Base-by-base conservation (phyloP, 2,113 vertebrate genomes). In the Collichthys lucidus region DNA sequence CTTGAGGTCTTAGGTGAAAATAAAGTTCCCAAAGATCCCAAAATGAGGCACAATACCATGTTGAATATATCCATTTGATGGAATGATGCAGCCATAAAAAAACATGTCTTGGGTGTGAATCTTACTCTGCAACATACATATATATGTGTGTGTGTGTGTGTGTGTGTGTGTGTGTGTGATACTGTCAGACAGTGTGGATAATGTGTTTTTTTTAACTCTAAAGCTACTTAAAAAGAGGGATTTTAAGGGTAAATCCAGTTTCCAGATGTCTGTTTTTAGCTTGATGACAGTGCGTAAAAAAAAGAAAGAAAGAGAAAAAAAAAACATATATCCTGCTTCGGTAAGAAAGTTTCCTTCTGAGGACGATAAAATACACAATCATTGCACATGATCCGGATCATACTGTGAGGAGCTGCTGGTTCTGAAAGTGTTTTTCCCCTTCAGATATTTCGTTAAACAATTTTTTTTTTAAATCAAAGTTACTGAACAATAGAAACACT, bases 21-120 rank as follows among this genome's bases (percentile, higher is more conserved):
- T 0, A 1, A 26, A 46, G 62, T 44, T 55, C 15, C 10, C 20
- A 35, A 55, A 42, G 49, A 60, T 16, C 4, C 5, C 22, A 53
- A 53, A 52, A 24, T 46, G 31, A 61, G 49, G 53, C 9, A 26
- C 14, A 19, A 44, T 11, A 64, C 35, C 20, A 4, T 12, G 26
- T 55, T 4, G 11, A 65, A 50, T 68, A 44, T 75, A 57, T 84
- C 70, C 77, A 75, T 70, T 12, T 40, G 55, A 72, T 77, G 72
- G 83, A 66, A 56, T 1, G 26, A 66, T 26, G 35, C 77, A 65
- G 64, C 53, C 66, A 22, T 35, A n/a, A 14, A 42, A 53, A 42
- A 53, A 22, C 24, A 16, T 1, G 6, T 55, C 31, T 35, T 16
- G 11, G 22, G 11, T 65, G 15, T 75, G 29, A 42, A 40, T 40